These are phyloP conservation scores for Dysidea cf. avara DNA, from an alignment of 37 sponge, comb jelly and placozoan genomes.

Conservation along the genomic window DNA sequence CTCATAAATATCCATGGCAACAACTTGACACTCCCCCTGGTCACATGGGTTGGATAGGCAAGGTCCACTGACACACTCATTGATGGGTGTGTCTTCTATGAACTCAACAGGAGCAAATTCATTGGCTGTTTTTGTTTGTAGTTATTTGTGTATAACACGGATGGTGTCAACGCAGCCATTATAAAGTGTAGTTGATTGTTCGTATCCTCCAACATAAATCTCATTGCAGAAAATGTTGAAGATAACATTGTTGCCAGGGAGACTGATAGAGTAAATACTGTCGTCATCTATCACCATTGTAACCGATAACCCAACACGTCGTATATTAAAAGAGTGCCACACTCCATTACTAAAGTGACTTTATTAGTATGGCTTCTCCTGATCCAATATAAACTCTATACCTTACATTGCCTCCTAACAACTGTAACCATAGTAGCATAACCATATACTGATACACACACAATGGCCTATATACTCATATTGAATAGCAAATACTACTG, in stretches of 20 bases:
- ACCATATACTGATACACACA: no score
- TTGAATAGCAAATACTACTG: no score
- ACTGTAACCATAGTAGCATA: conserved; percentile 28
- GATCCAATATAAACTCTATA: conserved; percentile 35
- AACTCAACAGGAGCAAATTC: conserved; percentile 36
- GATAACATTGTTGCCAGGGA: conserved; percentile 18
- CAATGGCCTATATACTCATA: no score
- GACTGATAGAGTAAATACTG: conserved; percentile 5
- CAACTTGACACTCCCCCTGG: conserved; percentile 31
- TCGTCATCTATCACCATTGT: conserved; percentile 24
- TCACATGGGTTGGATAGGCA: conserved; percentile 56
- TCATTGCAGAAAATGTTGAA: conserved; percentile 24
- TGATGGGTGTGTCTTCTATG: neutral
- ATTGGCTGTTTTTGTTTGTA: conserved; percentile 42
- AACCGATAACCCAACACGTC: conserved; percentile 19
- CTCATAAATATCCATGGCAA: neutral
- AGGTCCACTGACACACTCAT: conserved; percentile 29
- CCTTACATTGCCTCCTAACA: conserved; percentile 16
- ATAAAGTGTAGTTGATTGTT: neutral
- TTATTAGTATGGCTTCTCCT: neutral
- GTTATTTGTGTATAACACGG: conserved; percentile 26
- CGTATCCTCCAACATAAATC: conserved; percentile 46
- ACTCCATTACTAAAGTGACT: conserved; percentile 1
- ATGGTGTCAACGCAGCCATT: conserved; percentile 56
- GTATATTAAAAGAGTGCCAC: conserved; percentile 36